phyloP scores from a whole-genome alignment of 2,797 vertebrate genomes.

The Silurus lanzhouensis region DNA sequence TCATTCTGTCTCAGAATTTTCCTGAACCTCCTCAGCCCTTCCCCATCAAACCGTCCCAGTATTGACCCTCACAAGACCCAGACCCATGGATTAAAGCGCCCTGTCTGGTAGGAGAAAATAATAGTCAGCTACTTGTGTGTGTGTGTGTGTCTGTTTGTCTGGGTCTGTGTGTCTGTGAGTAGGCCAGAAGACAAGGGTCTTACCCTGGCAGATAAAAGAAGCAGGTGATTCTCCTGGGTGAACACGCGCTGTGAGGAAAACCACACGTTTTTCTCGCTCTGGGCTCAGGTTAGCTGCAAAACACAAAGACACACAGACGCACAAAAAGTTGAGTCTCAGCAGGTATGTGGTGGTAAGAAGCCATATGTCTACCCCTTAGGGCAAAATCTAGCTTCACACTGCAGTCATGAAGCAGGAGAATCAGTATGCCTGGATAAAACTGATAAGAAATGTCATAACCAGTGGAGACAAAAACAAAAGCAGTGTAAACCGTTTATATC shows the following conservation, averaged over 20 bases:
- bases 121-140: constrained; percentile 15
- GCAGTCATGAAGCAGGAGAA: constrained; percentile 32
- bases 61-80: constrained; percentile 25
- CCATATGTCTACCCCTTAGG: constrained; percentile 40
- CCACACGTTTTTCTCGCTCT: constrained; percentile 87
- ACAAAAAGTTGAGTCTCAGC: constrained; percentile 48
- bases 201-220: constrained; percentile 97
- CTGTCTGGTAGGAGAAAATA: constrained; percentile 20
- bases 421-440: constrained; percentile 31
- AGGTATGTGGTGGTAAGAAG: constrained; percentile 40
- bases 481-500: neutral
- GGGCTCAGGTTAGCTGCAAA: constrained; percentile 78
- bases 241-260: constrained; percentile 91
- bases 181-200: constrained; percentile 58
- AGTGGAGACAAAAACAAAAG: constrained; percentile 40
- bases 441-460: constrained; percentile 46
- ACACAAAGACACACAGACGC: constrained; percentile 43
- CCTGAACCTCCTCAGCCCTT: constrained; percentile 17
- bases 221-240: constrained; percentile 98
- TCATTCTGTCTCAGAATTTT: constrained; percentile 20
- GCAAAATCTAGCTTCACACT: constrained; percentile 33
- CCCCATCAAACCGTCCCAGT: neutral
- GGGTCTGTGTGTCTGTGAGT: constrained; percentile 31
- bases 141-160: neutral
- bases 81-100: constrained; percentile 29